Evolutionary conservation across 2,888 invertebrate species (phyloP).

Genomic region (Acanthacorydalis orientalis): DNA sequence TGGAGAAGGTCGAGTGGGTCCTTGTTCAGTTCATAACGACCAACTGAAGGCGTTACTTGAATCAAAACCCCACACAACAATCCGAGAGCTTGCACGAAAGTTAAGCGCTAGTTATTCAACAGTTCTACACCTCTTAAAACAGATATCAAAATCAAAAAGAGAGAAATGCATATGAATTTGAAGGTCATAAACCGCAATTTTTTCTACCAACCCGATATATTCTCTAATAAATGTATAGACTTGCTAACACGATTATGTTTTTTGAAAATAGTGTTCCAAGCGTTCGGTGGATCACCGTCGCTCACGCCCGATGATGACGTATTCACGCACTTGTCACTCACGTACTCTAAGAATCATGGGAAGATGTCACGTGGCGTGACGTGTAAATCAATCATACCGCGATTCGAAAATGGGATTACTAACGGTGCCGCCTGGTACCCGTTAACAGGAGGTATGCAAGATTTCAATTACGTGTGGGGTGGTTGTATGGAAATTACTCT

Average conservation of each 20-base stretch:
- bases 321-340: conserved; percentile 67
- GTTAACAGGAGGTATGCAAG: conserved; percentile 81
- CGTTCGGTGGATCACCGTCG: conserved; percentile 63
- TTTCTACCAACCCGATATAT: too few species aligned
- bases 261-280: conserved; percentile 58
- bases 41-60: too few species aligned
- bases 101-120: too few species aligned
- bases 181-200: too few species aligned
- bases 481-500: conserved; percentile 93
- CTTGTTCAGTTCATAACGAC: too few species aligned
- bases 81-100: too few species aligned
- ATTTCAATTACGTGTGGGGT: conserved; percentile 85
- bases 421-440: conserved; percentile 93
- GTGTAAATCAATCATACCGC: conserved; percentile 56
- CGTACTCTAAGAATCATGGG: conserved; percentile 75
- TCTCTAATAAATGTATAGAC: too few species aligned
- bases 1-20: too few species aligned
- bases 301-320: conserved; percentile 85
- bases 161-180: too few species aligned
- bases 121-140: too few species aligned
- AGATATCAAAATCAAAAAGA: too few species aligned
- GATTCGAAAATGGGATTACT: conserved; percentile 79
- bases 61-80: too few species aligned
- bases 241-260: background rate
- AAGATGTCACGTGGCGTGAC: conserved; percentile 77